Evolutionary conservation across 2,888 invertebrate species (phyloP), one percentile per base, ranked within the genome.

Genomic region (Diloba caeruleocephala): DNA sequence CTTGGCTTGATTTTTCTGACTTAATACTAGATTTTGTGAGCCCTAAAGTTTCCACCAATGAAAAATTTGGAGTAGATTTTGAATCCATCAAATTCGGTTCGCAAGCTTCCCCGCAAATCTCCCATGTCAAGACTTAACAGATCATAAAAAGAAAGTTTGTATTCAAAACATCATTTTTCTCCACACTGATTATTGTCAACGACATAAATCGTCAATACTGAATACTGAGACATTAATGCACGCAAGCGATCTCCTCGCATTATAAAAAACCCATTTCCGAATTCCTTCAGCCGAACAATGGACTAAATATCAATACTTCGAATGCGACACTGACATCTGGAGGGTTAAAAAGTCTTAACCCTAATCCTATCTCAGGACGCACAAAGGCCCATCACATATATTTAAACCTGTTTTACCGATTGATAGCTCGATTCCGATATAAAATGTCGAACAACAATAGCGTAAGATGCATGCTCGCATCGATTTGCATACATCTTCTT

Each of bases 401-500:
- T 87, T 85, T 83, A 89, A 92, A 92, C 93, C 92, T 89, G 92
- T 92, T 92, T 89, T 82, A 84, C 84, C 87, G 84, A 92, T 93
- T 90, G 91, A 92, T 90, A 85, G 86, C 78, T 75, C 76, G 81
- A 82, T 84, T 84, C 71, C 87, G 85, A 90, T 91, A 88, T 88
- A 87, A 87, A 91, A 88, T 82, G 82, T 85, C 74, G 72, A 63
- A 52, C 75, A 71, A 86, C 87, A 89, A 90, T 82, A 74, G 83
- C 79, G 67, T 67, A 78, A 82, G 83, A 86, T 85, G 80, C 79
- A 73, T 74, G 74, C 75, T 70, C 68, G 71, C 65, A 68, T 70
- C 77, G 81, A 89, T 92, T 92, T 91, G 92, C 92, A 91, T 92
- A 90, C 73, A 85, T 81, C 87, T 89, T 87, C 90, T 91, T 90